Conservation (phyloP, 2,113 vertebrate genomes). For the human (Homo sapiens) region GRCh38 chr17:30945001-30945500, state of each 20-base stretch:
- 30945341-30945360: background rate
- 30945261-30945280: background rate
- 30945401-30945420: background rate
- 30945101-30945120: rapidly evolving
- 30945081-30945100: background rate
- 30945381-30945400: no score
- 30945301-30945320: background rate
- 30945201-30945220: background rate
- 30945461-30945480: background rate
- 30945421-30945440: rapidly evolving
- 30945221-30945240: background rate
- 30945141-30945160: background rate
- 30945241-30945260: background rate
- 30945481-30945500: background rate
- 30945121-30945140: background rate
- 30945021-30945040: slow-evolving; percentile 95
- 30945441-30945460: background rate
- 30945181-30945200: background rate
- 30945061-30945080: rapidly evolving
- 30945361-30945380: background rate
- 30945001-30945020: slow-evolving; percentile 82
- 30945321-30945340: background rate
- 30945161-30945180: background rate
- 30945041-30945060: slow-evolving; percentile 88
- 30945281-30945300: background rate